Evolutionary conservation across 2,113 vertebrate genomes (phyloP).

Genomic region (Hippocampus comes): DNA sequence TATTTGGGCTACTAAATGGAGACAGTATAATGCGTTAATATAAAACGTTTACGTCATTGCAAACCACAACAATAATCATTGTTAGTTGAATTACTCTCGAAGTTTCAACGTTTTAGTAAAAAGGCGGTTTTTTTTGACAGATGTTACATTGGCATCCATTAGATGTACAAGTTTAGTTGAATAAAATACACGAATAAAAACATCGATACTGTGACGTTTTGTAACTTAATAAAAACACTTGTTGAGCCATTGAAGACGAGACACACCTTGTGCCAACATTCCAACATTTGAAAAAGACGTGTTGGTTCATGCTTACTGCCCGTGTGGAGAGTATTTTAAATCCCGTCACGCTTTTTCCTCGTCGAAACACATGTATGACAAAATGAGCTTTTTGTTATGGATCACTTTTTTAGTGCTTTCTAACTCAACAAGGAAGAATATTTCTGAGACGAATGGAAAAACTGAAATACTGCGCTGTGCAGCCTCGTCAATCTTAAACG

Average conservation of each 20-base stretch:
- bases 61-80: no score
- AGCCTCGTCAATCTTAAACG: not conserved
- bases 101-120: not conserved
- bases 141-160: not conserved
- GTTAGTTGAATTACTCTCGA: no score
- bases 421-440: not conserved
- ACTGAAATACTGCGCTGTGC: no score
- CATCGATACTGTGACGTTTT: not conserved
- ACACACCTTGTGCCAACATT: conserved; percentile 24
- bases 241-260: not conserved
- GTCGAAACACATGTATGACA: conserved; percentile 18
- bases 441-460: not conserved
- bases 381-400: not conserved
- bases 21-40: no score
- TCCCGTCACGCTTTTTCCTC: not conserved
- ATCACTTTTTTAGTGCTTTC: not conserved
- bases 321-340: not conserved
- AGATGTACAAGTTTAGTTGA: not conserved
- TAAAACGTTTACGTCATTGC: no score
- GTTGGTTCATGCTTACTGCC: not conserved
- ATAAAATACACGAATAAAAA: not conserved
- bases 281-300: not conserved
- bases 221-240: not conserved
- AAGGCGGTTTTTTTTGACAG: not conserved
- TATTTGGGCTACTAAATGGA: no score